Evolutionary conservation across 2,888 invertebrate species (phyloP).

Genomic region (Diadegma fenestrale): DNA sequence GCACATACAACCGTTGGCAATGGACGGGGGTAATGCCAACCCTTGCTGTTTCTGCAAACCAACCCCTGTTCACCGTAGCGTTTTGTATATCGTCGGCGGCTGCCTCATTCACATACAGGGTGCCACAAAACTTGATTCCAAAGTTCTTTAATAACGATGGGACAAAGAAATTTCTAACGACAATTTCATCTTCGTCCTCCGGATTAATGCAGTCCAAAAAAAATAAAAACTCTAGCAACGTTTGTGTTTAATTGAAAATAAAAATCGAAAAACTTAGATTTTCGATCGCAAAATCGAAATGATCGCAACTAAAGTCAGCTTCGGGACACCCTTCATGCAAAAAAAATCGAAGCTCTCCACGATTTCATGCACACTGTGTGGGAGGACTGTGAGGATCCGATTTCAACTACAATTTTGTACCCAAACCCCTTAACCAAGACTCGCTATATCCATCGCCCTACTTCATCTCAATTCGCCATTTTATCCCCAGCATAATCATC

Average conservation of each 20-base stretch:
- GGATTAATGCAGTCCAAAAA: no score
- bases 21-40: constrained; percentile 32
- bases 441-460: constrained; percentile 40
- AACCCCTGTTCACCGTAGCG: constrained; percentile 43
- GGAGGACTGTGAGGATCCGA: constrained; percentile 50
- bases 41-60: constrained; percentile 46
- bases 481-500: constrained; percentile 36
- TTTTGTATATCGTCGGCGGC: not conserved
- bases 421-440: constrained; percentile 32
- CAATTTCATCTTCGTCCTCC: not conserved
- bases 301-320: not conserved
- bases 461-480: constrained; percentile 14
- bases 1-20: constrained; percentile 31
- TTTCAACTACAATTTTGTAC: constrained; percentile 35
- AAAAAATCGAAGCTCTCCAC: constrained; percentile 10
- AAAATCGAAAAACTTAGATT: not conserved
- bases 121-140: not conserved
- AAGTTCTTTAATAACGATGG: not conserved
- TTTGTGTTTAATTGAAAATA: not conserved
- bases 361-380: constrained; percentile 25
- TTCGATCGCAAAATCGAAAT: not conserved
- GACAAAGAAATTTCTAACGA: not conserved
- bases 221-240: not conserved
- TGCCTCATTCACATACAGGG: not conserved
- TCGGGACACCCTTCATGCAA: not conserved